Conservation (phyloP, 2,797 vertebrate genomes). For the Petrocephalus schoutedeni region DNA sequence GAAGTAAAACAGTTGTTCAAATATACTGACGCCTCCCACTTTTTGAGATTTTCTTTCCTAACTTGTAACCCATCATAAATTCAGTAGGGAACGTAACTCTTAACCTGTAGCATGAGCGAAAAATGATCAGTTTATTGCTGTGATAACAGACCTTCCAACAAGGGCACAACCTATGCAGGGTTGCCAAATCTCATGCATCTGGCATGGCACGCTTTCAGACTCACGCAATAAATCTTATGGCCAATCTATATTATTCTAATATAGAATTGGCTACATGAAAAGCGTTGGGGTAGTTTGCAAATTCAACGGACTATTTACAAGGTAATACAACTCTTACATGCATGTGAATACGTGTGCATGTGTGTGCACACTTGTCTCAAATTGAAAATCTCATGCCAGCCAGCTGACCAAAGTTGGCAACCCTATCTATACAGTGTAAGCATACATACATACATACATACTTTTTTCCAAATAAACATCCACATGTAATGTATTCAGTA, state of each 20-base stretch:
- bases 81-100: background rate
- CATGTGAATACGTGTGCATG: background rate
- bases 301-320: background rate
- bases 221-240: background rate
- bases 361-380: background rate
- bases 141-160: background rate
- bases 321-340: background rate
- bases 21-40: background rate
- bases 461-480: background rate
- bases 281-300: background rate
- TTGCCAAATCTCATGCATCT: background rate
- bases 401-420: background rate
- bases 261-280: background rate
- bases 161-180: background rate
- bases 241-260: background rate
- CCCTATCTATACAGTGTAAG: background rate
- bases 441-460: background rate
- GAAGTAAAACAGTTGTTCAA: background rate
- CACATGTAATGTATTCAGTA: background rate
- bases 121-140: background rate
- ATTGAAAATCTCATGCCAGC: background rate
- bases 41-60: background rate
- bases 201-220: background rate
- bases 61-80: background rate
- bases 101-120: background rate